A percentile compares a stretch with the other conserved stretches of the same genome.
Conservation (phyloP, 2,797 vertebrate species). For the Enteromius argenteus region DNA sequence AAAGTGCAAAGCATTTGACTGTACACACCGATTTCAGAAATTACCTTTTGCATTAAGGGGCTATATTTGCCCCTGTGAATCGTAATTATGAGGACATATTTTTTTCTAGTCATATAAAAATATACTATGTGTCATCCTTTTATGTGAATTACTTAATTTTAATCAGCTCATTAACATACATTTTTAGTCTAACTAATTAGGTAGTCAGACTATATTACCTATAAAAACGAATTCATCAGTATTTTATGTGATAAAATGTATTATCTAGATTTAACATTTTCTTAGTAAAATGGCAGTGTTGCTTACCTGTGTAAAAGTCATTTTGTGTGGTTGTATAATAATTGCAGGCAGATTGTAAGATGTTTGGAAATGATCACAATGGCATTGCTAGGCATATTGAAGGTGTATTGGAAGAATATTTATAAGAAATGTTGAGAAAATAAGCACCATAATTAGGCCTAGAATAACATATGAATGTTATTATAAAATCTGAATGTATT, state of each 20-base stretch:
- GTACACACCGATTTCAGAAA: not conserved
- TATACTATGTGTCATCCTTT: not conserved
- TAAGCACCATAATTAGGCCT: not conserved
- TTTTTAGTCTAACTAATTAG: slow-evolving; percentile 1
- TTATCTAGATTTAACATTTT: not conserved
- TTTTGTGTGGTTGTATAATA: not conserved
- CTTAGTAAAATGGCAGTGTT: not conserved
- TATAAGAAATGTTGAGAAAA: not conserved
- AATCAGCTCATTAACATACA: slow-evolving; percentile 12
- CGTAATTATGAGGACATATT: not conserved
- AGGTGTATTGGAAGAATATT: not conserved
- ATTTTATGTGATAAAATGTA: not conserved
- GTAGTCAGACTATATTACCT: not conserved
- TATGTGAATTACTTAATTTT: not conserved
- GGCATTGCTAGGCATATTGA: not conserved
- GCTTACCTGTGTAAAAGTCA: not conserved
- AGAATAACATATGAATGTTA: not conserved
- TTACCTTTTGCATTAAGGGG: not conserved
- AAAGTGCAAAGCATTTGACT: not conserved
- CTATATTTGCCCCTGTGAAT: not conserved
- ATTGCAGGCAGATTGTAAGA: not conserved
- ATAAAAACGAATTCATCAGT: not conserved
- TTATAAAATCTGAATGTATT: not conserved
- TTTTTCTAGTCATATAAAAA: not conserved
- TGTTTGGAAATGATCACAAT: not conserved